A percentile compares a stretch with the other conserved stretches of the same genome.
phyloP scores from a whole-genome alignment of 2,797 vertebrate genomes.

The Hypotaenidia okinawae region DNA sequence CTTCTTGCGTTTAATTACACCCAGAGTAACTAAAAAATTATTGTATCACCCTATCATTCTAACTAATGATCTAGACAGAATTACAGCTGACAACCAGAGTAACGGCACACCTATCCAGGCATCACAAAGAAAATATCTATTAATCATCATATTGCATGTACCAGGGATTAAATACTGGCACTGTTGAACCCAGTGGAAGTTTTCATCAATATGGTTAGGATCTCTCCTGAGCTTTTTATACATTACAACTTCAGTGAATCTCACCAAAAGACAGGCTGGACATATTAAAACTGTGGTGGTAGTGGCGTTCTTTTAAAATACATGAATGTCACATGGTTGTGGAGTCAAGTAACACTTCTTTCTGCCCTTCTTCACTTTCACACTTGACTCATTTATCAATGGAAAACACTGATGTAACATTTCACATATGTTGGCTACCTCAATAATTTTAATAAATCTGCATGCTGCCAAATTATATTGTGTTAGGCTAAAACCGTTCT shows the following conservation, averaged over 20 bases:
- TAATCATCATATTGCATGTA: background rate
- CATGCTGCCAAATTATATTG: background rate
- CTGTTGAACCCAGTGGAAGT: background rate
- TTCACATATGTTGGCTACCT: background rate
- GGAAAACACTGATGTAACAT: background rate
- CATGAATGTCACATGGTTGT: background rate
- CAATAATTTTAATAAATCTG: background rate
- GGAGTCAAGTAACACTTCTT: background rate
- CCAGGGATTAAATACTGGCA: background rate
- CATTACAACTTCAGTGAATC: background rate
- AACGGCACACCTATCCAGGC: background rate
- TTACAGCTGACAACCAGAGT: background rate
- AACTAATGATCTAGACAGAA: background rate
- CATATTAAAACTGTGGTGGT: background rate
- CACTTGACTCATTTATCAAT: background rate
- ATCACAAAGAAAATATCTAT: background rate
- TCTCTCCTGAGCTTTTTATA: background rate
- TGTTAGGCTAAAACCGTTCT: background rate
- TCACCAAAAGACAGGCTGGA: background rate
- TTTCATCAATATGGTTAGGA: background rate
- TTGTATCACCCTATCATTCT: background rate
- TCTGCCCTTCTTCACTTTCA: background rate
- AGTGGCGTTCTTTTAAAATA: background rate
- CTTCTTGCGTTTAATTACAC: background rate
- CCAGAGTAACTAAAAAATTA: background rate